Percentiles rank a stretch among this genome's conserved stretches.
Evolutionary conservation across 2,113 vertebrate species (phyloP).

Genomic region (Fregata magnificens): DNA sequence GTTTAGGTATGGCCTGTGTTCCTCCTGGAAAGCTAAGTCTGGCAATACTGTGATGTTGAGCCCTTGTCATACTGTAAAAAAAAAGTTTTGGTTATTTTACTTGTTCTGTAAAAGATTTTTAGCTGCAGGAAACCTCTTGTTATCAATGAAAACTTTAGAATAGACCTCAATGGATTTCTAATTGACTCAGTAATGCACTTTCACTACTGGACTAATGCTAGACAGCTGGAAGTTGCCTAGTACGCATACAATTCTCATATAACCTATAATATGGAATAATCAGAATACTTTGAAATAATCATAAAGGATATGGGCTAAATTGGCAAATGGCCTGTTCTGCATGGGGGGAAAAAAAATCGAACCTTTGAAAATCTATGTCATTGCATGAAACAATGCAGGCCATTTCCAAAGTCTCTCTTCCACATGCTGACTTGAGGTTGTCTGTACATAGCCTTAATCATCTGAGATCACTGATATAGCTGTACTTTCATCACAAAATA

Average conservation of each 20-base stretch:
- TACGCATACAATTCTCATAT: background rate
- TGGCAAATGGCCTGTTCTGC: background rate
- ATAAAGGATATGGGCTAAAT: background rate
- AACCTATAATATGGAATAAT: background rate
- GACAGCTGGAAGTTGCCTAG: background rate
- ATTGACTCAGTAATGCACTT: background rate
- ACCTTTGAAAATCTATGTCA: background rate
- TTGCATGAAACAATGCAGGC: background rate
- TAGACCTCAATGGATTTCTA: background rate
- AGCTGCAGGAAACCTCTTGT: background rate
- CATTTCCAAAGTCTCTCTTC: background rate
- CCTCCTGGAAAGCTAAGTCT: background rate
- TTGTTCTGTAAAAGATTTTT: background rate
- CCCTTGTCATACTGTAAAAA: background rate
- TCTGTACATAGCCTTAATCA: background rate
- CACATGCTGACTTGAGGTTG: background rate
- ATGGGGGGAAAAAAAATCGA: background rate
- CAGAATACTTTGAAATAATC: background rate
- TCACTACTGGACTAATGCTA: background rate
- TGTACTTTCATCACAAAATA: background rate
- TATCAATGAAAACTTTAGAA: background rate
- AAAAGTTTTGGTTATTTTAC: background rate
- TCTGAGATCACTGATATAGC: background rate
- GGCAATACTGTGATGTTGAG: background rate
- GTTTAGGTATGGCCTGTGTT: background rate